Percentiles rank a stretch among this genome's conserved stretches.
Evolutionary conservation across 2,113 vertebrate genomes (phyloP).

Genomic region (Anas platyrhynchos): DNA sequence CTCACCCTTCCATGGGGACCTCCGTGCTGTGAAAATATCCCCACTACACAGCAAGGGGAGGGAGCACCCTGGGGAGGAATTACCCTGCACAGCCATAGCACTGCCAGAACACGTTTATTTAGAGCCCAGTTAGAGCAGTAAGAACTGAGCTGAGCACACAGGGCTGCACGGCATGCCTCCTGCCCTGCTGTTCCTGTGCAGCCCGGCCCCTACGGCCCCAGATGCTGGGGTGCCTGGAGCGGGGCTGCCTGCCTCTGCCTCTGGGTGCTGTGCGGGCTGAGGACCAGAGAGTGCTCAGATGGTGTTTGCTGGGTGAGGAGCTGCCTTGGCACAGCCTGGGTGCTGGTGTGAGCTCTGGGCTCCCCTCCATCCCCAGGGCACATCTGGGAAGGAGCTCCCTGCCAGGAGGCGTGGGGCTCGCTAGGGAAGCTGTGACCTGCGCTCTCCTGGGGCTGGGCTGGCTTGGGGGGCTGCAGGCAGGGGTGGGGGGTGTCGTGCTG

Average conservation of each 20-base stretch:
- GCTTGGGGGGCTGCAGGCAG: neutral
- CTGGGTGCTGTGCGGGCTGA: neutral
- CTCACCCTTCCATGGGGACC: accelerated
- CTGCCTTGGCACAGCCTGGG: neutral
- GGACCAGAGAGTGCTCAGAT: neutral
- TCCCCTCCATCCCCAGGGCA: neutral
- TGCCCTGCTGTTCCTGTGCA: neutral
- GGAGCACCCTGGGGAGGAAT: neutral
- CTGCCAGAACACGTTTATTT: neutral
- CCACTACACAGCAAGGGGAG: neutral
- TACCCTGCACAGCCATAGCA: neutral
- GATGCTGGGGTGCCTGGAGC: neutral
- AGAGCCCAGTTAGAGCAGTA: neutral
- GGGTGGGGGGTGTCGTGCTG: neutral
- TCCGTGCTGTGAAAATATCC: neutral
- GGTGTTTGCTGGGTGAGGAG: neutral
- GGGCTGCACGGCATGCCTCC: neutral
- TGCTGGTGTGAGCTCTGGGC: neutral
- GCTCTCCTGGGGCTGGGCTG: slow-evolving; percentile 79
- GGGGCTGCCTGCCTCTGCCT: no score
- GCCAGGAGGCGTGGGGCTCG: neutral
- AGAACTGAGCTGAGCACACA: neutral
- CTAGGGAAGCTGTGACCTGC: slow-evolving; percentile 62
- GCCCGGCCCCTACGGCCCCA: neutral
- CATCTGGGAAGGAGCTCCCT: neutral